Base-by-base conservation (phyloP, 1,140 invertebrate genomes). In the Meloidogyne chitwoodi region DNA sequence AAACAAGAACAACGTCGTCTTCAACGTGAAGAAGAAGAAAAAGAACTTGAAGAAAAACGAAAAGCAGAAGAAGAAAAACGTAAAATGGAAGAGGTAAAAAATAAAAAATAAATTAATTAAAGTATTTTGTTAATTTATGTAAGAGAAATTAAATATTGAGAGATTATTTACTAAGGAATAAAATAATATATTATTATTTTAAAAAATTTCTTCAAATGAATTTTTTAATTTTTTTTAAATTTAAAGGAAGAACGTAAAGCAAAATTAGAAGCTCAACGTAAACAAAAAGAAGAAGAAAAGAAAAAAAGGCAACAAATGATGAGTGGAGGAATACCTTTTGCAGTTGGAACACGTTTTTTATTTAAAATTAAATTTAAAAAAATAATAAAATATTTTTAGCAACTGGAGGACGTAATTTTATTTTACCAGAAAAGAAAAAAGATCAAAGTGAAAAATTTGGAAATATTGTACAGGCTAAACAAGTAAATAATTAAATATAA, bases 1-100 rank as follows among this genome's bases (percentile, higher is more conserved):
- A 87, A 87, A 74, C 85, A 86, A 68, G 84, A 85, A 69, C 82
- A 83, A 44, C 81, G 85, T 31, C 84, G 86, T 34, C 70, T 77
- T 31, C 85, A 86, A 77, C 83, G 85, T 63, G 86, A 87, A 70
- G 83, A 85, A 27, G 85, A 86, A 68, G 85, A 86, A 71, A 75
- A 80, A 26, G 79, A 86, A 71, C 68, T 75, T 41, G 83, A 79
- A 29, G 86, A 87, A 69, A 72, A 79, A 24, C 70, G 83, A 26
- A 80, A 68, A 69, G 72, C 78, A 48, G 85, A 86, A 44, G 85
- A 86, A 68, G 84, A 86, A 64, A 76, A 79, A 62, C 68, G 85
- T 26, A 27, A 70, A 62, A 38, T 77, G 68, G 85, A 86, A 76
- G 85, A 85, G 74, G 84, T 77, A 27, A 31, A 26, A 29, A 19